Conservation (phyloP, 1,140 invertebrate species). For the Melipona quadrifasciata region DNA sequence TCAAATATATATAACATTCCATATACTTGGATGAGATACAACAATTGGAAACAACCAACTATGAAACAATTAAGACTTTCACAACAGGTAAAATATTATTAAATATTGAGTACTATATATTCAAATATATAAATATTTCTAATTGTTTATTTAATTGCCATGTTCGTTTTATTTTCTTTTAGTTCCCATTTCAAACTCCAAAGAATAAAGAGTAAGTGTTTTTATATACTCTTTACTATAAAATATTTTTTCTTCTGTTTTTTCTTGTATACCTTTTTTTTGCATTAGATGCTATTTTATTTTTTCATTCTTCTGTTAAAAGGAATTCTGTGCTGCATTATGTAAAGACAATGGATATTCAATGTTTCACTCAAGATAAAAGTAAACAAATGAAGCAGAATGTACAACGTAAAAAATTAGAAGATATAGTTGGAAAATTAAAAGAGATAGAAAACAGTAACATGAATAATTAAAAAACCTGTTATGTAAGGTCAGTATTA, state of each 20-base stretch:
- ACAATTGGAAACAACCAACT: constrained; percentile 64
- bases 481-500: neutral
- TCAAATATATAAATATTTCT: neutral
- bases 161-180: constrained; percentile 18
- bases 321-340: constrained; percentile 46
- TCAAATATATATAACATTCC: constrained; percentile 36
- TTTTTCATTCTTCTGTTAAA: constrained; percentile 34
- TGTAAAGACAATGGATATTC: constrained; percentile 25
- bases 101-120: neutral
- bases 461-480: constrained; percentile 30
- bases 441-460: constrained; percentile 45
- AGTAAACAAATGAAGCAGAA: constrained; percentile 34
- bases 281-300: neutral
- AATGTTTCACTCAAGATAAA: constrained; percentile 18
- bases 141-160: neutral
- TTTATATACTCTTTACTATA: neutral
- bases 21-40: constrained; percentile 56
- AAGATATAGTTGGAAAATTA: constrained; percentile 61
- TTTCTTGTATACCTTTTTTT: constrained; percentile 6
- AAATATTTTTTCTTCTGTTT: neutral
- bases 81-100: constrained; percentile 57
- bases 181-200: constrained; percentile 35
- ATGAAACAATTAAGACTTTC: constrained; percentile 61
- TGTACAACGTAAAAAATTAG: constrained; percentile 58
- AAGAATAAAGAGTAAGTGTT: constrained; percentile 43